Base-by-base conservation (phyloP, 1,140 invertebrate species). In the Monomorium pharaonis region DNA sequence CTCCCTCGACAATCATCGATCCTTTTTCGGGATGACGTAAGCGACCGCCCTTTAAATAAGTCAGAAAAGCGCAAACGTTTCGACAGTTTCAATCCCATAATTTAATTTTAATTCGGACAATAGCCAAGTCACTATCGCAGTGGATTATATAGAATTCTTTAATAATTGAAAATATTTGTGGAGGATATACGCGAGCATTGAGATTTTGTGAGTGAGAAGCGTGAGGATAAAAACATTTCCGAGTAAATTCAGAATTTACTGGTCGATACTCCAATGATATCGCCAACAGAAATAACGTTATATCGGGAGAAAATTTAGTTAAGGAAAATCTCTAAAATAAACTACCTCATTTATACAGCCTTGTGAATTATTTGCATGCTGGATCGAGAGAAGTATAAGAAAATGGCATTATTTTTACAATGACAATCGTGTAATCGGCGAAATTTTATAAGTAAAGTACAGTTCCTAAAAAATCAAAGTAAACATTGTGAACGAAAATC, bases 1-100 rank as follows among this genome's bases (percentile, higher is more conserved):
- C 16, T 44, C 37, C 78, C 69, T 62, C 54, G 60, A 63, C 84
- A 88, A 87, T 89, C 78, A 86, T 92, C 85, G 91, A 92, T 92
- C 86, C 56, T 86, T 69, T 72, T 88, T 83, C 88, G 85, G 37
- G 37, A 76, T 37, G 85, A 89, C 56, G 84, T 89, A 84, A 85
- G 54, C 85, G 56, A 58, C 67, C 51, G 21, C 42, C 75, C 51
- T n/a, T 14, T 67, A 42, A 87, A 86, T 44, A 84, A n/a, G n/a
- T 65, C 21, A 9, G 14, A 70, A 27, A 80, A n/a, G 67, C 12
- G 42, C 5, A 27, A 27, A 21, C 33, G n/a, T n/a, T n/a, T n/a
- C n/a, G n/a, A 30, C 6, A 33, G 42, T 27, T 37, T 76, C 12
- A 18, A 74, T 9, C 58, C 0, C 16, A 12, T 58, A 37, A 56